These are phyloP conservation scores for Aurelia coerulea DNA, from an alignment of 30 jellyfish, hydroid and myxozoan species.

Conservation along the genomic window DNA sequence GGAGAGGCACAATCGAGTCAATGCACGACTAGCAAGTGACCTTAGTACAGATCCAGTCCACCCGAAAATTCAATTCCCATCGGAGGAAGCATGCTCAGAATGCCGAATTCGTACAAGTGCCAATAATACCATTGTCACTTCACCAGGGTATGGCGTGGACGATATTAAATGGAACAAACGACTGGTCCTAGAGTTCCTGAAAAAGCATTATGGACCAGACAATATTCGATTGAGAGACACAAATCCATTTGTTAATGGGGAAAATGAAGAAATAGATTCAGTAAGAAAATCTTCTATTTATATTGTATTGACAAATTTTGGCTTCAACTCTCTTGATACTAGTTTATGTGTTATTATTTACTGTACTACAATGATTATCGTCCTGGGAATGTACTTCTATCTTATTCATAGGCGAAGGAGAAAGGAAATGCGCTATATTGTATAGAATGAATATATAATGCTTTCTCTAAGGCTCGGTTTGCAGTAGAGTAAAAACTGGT, in stretches of 20 bases:
- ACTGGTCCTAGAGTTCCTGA: constrained; percentile 78
- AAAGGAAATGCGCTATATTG: constrained; percentile 67
- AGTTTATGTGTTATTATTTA: constrained; percentile 84
- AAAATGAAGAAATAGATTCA: constrained; percentile 66
- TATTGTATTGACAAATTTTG: constrained; percentile 33
- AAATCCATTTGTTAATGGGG: constrained; percentile 48
- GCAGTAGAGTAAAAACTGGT: too few relatives aligned
- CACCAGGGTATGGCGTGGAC: constrained; percentile 84
- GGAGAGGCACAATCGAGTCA: constrained; percentile 95
- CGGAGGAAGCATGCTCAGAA: constrained; percentile 68
- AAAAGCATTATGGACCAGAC: constrained; percentile 93
- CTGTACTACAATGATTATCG: constrained; percentile 42
- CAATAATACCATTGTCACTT: constrained; percentile 72
- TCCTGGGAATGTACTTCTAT: constrained; percentile 71
- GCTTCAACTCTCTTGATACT: constrained; percentile 73
- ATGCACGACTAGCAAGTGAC: constrained; percentile 85
- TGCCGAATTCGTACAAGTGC: constrained; percentile 72
- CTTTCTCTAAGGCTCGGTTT: too few relatives aligned
- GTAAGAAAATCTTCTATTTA: constrained; percentile 64
- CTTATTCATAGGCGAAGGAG: constrained; percentile 61
- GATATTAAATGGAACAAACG: constrained; percentile 82
- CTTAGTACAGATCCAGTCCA: constrained; percentile 86
- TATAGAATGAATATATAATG: constrained; percentile 12
- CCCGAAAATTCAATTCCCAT: constrained; percentile 97
- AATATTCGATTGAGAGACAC: constrained; percentile 86